Evolutionary conservation across 2,113 vertebrate species (phyloP), one percentile per base, ranked within the genome.

Genomic region (Eurypyga helias): DNA sequence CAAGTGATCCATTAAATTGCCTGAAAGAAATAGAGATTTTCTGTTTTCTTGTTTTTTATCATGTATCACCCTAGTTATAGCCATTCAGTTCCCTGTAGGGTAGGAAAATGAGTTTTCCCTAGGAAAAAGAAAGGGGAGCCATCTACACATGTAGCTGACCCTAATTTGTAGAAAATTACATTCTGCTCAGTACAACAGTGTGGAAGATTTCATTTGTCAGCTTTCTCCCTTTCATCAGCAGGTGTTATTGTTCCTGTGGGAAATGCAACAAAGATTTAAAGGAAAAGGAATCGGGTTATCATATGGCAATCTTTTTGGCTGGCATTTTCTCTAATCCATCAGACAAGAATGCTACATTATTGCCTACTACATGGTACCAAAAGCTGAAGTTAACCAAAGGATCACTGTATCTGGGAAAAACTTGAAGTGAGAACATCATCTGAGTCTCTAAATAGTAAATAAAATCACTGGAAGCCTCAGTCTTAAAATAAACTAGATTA

Each of bases 91-190:
- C 64, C 45, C 65, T 58, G 48, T 71, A 67, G 80, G 73, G 60
- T 36, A 92, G 72, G 65, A 94, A 94, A 93, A 94, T 86, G 23
- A 87, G 19, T 80, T 94, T 86, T 94, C 57, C 77, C 82, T 48
- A 73, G 43, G 25, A 91, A 55, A 87, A 94, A 86, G 51, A 87
- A 96, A 89, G 41, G 16, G 46, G 34, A 95, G 69, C 14, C 11
- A 89, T 84, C 84, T 67, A 80, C 41, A 75, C 46, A 17, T 17
- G 36, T 78, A 66, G 71, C 64, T 92, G 87, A 91, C 81, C 89
- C 84, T 93, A 78, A 97, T 94, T 90, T 90, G 89, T 78, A 81
- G 82, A 80, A 96, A 97, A 96, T 94, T 88, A 64, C 83, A 84
- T 93, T 94, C 76, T 81, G 49, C 72, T 94, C 38, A 69, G 31